These are phyloP conservation scores for Cylloceria caligata DNA, from an alignment of 2,888 invertebrate species.

Conservation along the genomic window DNA sequence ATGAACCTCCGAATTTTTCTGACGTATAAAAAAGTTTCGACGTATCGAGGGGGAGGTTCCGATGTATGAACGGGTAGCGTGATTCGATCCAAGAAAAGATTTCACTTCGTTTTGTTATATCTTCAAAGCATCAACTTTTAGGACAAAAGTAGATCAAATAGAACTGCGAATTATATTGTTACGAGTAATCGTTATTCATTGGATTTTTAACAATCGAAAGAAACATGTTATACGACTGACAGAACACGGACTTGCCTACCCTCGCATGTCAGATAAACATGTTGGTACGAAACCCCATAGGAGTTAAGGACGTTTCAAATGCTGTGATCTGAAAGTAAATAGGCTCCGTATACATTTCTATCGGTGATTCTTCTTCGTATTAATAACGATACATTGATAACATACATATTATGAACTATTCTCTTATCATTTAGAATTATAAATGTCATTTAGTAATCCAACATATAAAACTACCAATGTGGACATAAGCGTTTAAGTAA, in stretches of 20 bases:
- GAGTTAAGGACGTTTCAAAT: no score
- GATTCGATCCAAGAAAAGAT: not conserved
- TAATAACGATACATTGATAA: no score
- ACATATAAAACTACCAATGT: no score
- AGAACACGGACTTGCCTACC: no score
- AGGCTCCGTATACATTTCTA: no score
- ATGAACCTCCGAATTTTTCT: not conserved
- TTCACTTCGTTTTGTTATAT: not conserved
- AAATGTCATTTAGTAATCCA: not conserved
- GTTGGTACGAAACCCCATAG: not conserved
- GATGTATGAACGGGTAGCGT: not conserved
- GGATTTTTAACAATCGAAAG: no score
- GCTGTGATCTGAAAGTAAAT: no score
- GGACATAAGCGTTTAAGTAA: no score
- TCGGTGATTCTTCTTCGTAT: no score
- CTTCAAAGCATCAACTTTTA: not conserved
- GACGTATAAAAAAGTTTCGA: not conserved
- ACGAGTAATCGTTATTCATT: not conserved
- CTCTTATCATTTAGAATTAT: not conserved
- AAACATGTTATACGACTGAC: no score
- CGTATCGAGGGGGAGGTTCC: conserved; percentile 19
- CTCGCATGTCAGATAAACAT: no score
- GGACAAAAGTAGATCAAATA: not conserved
- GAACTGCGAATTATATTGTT: not conserved
- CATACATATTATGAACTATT: not conserved